Evolutionary conservation across 2,888 invertebrate genomes (phyloP).

Genomic region (Andrena bucephala): DNA sequence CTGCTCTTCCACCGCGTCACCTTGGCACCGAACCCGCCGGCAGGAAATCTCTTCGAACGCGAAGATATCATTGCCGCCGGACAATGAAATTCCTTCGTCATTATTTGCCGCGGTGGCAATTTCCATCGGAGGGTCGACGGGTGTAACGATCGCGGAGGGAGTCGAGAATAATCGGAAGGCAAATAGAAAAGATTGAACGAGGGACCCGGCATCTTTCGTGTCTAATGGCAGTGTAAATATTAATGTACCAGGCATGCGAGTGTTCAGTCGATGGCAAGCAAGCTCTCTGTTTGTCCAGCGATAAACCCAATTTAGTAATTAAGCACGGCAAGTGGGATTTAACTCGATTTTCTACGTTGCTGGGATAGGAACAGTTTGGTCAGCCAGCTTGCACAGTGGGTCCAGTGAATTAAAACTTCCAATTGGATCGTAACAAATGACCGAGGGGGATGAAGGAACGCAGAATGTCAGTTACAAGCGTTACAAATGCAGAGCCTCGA

Average conservation of each 20-base stretch:
- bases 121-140: not conserved
- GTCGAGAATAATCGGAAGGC: constrained; percentile 40
- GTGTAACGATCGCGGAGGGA: not conserved
- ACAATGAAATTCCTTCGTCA: constrained; percentile 6
- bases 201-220: constrained; percentile 16
- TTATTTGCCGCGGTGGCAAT: not conserved
- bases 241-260: too few species aligned
- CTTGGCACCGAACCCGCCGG: constrained; percentile 42
- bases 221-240: constrained; percentile 44
- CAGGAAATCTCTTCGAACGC: constrained; percentile 18
- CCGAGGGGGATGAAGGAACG: not conserved
- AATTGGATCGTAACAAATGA: not conserved
- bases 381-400: too few species aligned
- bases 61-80: not conserved
- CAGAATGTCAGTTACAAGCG: not conserved
- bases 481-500: not conserved
- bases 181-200: constrained; percentile 41
- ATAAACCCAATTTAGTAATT: constrained; percentile 11
- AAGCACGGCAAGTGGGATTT: not conserved
- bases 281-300: constrained; percentile 2
- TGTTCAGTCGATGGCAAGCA: constrained; percentile 22
- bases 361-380: not conserved
- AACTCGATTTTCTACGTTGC: constrained; percentile 13
- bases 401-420: not conserved
- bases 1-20: constrained; percentile 47